These are phyloP conservation scores for Gallirallus australis DNA, from an alignment of 2,797 vertebrate species.

Conservation along the genomic window DNA sequence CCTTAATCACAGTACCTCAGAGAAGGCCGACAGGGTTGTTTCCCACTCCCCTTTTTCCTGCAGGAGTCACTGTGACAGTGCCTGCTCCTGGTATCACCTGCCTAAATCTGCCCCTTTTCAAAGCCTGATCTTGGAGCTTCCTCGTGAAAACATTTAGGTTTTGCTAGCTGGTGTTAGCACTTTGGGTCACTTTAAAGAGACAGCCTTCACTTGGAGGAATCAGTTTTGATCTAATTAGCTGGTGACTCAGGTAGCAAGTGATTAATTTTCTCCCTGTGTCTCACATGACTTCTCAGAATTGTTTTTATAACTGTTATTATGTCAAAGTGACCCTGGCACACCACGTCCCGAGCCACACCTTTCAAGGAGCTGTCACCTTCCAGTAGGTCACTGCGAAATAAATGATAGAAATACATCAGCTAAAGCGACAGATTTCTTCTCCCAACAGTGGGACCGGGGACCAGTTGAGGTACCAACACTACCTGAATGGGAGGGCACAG, in stretches of 20 bases:
- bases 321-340: not conserved
- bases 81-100: not conserved
- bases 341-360: not conserved
- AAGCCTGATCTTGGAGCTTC: not conserved
- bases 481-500: not conserved
- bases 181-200: not conserved
- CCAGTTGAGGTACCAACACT: not conserved
- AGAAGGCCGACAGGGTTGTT: not conserved
- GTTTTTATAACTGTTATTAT: not conserved
- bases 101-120: not conserved
- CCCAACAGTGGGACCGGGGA: not conserved
- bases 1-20: not conserved
- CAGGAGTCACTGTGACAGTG: not conserved
- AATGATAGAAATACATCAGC: not conserved
- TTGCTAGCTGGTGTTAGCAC: not conserved
- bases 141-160: not conserved
- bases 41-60: not conserved
- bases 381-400: not conserved
- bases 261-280: not conserved
- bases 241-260: not conserved
- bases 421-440: not conserved
- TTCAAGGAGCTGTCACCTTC: not conserved
- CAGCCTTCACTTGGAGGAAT: not conserved
- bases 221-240: not conserved
- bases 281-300: conserved; percentile 13